Evolutionary conservation across 2,113 vertebrate species (phyloP).

Genomic region (Pagrus major): DNA sequence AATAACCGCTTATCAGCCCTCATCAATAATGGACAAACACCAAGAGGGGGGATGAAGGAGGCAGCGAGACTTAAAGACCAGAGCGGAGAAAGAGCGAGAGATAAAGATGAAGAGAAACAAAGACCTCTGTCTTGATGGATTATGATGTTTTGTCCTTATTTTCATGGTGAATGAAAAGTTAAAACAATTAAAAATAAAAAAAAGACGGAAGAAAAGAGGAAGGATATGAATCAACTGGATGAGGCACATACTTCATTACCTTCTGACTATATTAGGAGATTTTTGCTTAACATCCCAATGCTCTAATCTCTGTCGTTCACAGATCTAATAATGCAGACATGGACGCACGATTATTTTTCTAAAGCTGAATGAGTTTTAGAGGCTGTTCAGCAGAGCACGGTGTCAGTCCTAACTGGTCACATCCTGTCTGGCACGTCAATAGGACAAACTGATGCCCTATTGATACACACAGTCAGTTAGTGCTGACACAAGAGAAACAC

Average conservation of each 20-base stretch:
- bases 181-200: background rate
- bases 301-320: background rate
- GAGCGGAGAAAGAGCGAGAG: background rate
- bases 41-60: constrained; percentile 33
- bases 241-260: background rate
- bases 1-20: constrained; percentile 60
- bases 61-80: constrained; percentile 27
- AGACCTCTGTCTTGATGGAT: background rate
- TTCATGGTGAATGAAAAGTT: background rate
- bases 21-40: constrained; percentile 69
- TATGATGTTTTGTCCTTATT: background rate
- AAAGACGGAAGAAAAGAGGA: background rate
- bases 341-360: background rate
- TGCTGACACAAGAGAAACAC: constrained; percentile 56
- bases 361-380: constrained; percentile 7
- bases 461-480: constrained; percentile 30
- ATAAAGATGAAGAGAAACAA: background rate
- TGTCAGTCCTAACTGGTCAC: background rate
- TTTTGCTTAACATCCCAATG: background rate
- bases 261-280: background rate
- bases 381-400: background rate
- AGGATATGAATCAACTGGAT: background rate
- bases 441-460: constrained; percentile 49
- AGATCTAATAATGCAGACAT: background rate
- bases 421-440: constrained; percentile 25